phyloP scores from a whole-genome alignment of 2,797 vertebrate genomes.

The Neosalanx taihuensis region DNA sequence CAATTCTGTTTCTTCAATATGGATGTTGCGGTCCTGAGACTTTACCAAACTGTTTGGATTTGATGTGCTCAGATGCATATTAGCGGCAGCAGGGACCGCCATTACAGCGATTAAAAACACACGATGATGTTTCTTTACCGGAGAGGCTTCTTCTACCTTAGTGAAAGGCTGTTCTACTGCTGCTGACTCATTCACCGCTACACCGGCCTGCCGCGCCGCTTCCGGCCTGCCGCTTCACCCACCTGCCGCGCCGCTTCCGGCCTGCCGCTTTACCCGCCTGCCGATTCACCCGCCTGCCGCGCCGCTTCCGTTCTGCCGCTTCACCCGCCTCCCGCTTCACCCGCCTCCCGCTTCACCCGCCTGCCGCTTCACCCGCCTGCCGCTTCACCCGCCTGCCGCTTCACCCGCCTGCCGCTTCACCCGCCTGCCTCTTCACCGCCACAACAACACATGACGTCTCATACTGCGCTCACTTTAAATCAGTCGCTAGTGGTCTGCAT shows the following conservation, averaged over 20 bases:
- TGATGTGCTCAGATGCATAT: constrained; percentile 63
- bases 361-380: constrained; percentile 53
- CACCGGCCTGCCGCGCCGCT: constrained; percentile 45
- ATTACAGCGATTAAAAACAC: constrained; percentile 47
- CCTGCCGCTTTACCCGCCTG: constrained; percentile 42
- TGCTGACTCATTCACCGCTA: constrained; percentile 70
- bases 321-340: too few relatives aligned
- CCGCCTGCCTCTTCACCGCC: constrained; percentile 52
- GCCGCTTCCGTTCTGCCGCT: constrained; percentile 29
- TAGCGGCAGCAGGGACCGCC: constrained; percentile 69
- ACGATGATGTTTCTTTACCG: neutral
- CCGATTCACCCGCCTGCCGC: constrained; percentile 53
- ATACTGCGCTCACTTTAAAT: constrained; percentile 6
- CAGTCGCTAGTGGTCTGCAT: constrained; percentile 29
- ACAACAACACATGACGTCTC: constrained; percentile 59
- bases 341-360: too few relatives aligned
- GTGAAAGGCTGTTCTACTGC: constrained; percentile 22
- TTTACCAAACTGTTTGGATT: constrained; percentile 58
- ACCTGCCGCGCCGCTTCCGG: constrained; percentile 35
- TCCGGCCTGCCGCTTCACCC: constrained; percentile 28
- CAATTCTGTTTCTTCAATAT: constrained; percentile 67
- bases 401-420: constrained; percentile 53
- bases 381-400: constrained; percentile 54
- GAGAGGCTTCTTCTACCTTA: constrained; percentile 3
- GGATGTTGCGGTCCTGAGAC: constrained; percentile 64